These are phyloP conservation scores for Calephelis nemesis DNA, from an alignment of 1,140 invertebrate species.

Conservation along the genomic window DNA sequence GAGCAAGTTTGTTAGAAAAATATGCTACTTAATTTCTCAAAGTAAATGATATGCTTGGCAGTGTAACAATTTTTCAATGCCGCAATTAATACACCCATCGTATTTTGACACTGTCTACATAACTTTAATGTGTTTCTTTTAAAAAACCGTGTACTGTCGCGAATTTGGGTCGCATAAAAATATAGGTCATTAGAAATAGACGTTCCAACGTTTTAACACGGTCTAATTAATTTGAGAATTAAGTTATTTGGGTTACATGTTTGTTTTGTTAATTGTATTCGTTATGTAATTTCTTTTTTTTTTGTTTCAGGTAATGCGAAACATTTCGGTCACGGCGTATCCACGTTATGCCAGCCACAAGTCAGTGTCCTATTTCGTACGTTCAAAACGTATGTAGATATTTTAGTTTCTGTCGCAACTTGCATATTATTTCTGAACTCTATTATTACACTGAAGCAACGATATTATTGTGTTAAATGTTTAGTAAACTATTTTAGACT, in stretches of 20 bases:
- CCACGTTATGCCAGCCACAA: constrained; percentile 28
- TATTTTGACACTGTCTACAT: constrained; percentile 58
- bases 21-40: constrained; percentile 27
- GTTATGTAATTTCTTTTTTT: constrained; percentile 35
- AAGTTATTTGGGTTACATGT: constrained; percentile 34
- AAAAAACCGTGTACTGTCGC: constrained; percentile 65
- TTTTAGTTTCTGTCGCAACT: constrained; percentile 41
- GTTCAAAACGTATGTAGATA: constrained; percentile 20
- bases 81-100: constrained; percentile 47
- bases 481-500: constrained; percentile 57
- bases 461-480: constrained; percentile 63
- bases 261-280: constrained; percentile 13
- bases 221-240: constrained; percentile 60
- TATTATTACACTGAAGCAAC: constrained; percentile 68
- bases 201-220: constrained; percentile 62
- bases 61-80: constrained; percentile 49
- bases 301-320: constrained; percentile 63
- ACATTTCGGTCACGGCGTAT: constrained; percentile 26
- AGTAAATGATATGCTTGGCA: constrained; percentile 45
- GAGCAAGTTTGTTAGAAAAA: background rate
- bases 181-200: constrained; percentile 71
- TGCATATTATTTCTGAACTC: constrained; percentile 59
- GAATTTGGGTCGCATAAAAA: constrained; percentile 62
- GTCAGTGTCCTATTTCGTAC: constrained; percentile 43
- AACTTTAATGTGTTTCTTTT: constrained; percentile 63